phyloP scores from a whole-genome alignment of 2,113 vertebrate species.

The Xiphophorus hellerii region DNA sequence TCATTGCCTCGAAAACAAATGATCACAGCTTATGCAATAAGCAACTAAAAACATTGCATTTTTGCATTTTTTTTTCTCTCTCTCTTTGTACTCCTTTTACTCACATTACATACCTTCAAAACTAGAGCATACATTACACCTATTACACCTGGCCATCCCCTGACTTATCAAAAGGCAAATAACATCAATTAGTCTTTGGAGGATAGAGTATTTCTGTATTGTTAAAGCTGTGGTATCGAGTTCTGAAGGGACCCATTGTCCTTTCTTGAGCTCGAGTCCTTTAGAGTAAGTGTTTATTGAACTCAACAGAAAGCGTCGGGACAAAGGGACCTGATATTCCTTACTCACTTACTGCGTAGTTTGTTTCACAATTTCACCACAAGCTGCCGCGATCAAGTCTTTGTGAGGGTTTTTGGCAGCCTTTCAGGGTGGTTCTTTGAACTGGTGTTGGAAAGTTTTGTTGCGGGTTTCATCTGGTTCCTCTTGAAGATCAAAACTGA shows the following conservation, averaged over 20 bases:
- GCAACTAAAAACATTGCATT: constrained; percentile 63
- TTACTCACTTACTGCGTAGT: constrained; percentile 77
- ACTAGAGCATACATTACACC: constrained; percentile 60
- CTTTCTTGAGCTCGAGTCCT: constrained; percentile 71
- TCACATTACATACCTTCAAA: constrained; percentile 69
- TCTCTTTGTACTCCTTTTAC: constrained; percentile 60
- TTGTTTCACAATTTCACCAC: constrained; percentile 77
- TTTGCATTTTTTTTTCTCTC: constrained; percentile 57
- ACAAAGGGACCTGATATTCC: constrained; percentile 79
- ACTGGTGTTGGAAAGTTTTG: constrained; percentile 51
- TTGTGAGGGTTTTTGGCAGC: constrained; percentile 71
- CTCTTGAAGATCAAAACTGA: constrained; percentile 62
- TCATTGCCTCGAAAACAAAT: constrained; percentile 69
- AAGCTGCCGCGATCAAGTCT: constrained; percentile 63
- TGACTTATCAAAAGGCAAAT: constrained; percentile 77
- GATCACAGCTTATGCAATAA: constrained; percentile 61
- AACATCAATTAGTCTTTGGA: constrained; percentile 82
- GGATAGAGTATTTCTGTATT: constrained; percentile 78
- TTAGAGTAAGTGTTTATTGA: constrained; percentile 82
- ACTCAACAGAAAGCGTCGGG: constrained; percentile 70
- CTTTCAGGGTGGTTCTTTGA: constrained; percentile 69
- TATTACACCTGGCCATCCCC: constrained; percentile 66
- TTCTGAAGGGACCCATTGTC: constrained; percentile 77
- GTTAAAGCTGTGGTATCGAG: constrained; percentile 76
- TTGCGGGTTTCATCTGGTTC: constrained; percentile 67